phyloP scores from a whole-genome alignment of 2,888 invertebrate species.

The Drosophila putrida region DNA sequence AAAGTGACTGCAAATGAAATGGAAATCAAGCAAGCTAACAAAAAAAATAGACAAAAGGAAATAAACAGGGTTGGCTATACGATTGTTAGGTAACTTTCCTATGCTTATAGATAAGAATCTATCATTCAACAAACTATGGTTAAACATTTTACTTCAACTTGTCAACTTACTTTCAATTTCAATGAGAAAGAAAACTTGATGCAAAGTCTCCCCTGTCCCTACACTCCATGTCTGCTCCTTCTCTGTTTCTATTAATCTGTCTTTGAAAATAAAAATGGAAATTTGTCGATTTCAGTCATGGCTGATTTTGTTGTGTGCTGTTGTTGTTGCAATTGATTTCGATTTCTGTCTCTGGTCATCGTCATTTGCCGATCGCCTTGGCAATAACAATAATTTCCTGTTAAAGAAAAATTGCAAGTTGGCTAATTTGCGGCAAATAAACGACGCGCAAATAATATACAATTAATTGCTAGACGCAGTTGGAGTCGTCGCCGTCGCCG shows the following conservation, averaged over 20 bases:
- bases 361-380: constrained; percentile 49
- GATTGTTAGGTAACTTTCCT: neutral
- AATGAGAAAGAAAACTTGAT: neutral
- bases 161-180: constrained; percentile 58
- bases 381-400: constrained; percentile 76
- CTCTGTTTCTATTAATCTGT: constrained; percentile 3
- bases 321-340: constrained; percentile 26
- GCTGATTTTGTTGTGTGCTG: constrained; percentile 4
- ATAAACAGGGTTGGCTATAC: neutral
- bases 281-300: constrained; percentile 18
- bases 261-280: constrained; percentile 40
- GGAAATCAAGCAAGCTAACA: constrained; percentile 33
- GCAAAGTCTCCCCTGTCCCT: neutral
- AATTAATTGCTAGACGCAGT: constrained; percentile 73
- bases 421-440: constrained; percentile 79
- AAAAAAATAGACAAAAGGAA: constrained; percentile 1
- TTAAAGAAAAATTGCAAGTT: constrained; percentile 77
- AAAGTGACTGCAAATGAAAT: constrained; percentile 63
- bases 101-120: neutral
- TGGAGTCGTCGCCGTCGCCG: constrained; percentile 47
- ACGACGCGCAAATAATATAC: constrained; percentile 79
- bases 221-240: constrained; percentile 2
- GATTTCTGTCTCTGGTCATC: constrained; percentile 44
- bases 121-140: constrained; percentile 7
- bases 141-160: constrained; percentile 23